Percentiles rank a stretch among this genome's conserved stretches.
Conservation (phyloP, 2,797 vertebrate genomes). For the Thalassophryne amazonica region DNA sequence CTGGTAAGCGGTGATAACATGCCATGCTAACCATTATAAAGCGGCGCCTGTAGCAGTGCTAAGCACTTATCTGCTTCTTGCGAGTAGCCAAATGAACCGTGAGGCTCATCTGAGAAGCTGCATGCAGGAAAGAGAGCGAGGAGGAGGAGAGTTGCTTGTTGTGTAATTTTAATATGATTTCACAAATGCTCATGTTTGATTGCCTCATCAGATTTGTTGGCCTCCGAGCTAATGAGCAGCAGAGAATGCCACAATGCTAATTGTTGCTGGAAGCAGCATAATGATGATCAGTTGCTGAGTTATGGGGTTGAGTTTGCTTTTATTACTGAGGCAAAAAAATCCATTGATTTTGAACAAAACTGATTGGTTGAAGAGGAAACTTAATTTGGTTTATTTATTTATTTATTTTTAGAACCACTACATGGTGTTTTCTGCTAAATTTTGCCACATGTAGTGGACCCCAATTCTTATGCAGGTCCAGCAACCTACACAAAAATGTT, state of each 20-base stretch:
- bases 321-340: too few relatives aligned
- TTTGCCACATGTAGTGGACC: too few relatives aligned
- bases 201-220: slow-evolving; percentile 20
- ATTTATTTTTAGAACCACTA: too few relatives aligned
- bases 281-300: slow-evolving; percentile 7
- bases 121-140: neutral
- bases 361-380: too few relatives aligned
- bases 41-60: slow-evolving; percentile 7
- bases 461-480: too few relatives aligned
- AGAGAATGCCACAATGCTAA: neutral
- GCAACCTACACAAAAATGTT: too few relatives aligned
- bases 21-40: slow-evolving; percentile 32
- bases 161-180: neutral
- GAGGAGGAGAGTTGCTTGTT: neutral
- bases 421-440: too few relatives aligned
- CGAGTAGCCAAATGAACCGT: slow-evolving; percentile 3
- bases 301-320: neutral
- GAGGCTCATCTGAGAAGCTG: neutral
- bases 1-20: slow-evolving; percentile 29
- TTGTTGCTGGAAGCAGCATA: neutral
- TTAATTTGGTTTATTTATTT: too few relatives aligned
- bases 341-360: too few relatives aligned
- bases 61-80: slow-evolving; percentile 20
- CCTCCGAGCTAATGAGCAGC: slow-evolving; percentile 16
- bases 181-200: neutral